Base-by-base conservation (phyloP, 2,888 invertebrate genomes). In the Chrysolina oricalcia region DNA sequence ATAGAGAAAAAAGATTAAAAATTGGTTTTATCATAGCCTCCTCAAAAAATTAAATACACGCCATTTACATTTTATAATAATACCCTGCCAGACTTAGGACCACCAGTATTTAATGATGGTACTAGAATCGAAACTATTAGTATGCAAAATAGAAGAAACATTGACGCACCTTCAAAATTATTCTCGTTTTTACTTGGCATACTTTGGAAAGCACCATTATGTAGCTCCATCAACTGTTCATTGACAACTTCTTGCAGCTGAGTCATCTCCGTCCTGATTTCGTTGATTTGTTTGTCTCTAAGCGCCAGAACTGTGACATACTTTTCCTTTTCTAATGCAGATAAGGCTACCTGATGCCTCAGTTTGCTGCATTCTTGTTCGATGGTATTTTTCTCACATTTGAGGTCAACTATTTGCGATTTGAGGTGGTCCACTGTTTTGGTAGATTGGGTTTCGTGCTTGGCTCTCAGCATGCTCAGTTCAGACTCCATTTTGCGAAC, bases 211-310 rank as follows among this genome's bases (percentile, higher is more conserved):
- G 83, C 82, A 69, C 78, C 79, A 50, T 74, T 81, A 59, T 83
- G 82, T 63, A 84, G 46, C 21, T 84, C 82, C 64, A 81, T 68
- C 73, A 89, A 78, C 76, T 89, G 88, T 59, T 87, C 85, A 72
- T 87, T 86, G 23, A 89, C 87, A n/a, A 87, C 84, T 27, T 87
- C 85, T 79, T 89, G 89, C 71, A 89, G 80, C 73, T 86, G 85
- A 19, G 82, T 81, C 87, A 89, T 88, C 81, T 89, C 89, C 35
- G 80, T 79, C 53, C 86, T 81, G 71, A 89, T 88, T 76, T 88
- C 89, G 59, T 82, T 85, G 40, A 89, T 86, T 80, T 89, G 89
- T n/a, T 83, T 80, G 80, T 89, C 88, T 69, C 89, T 83, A 21
- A 88, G 85, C 19, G 84, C 81, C 66, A 89, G 81, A 43, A 89